Evolutionary conservation across 2,113 vertebrate genomes (phyloP), one percentile per base, ranked within the genome.

Genomic region (Pholis gunnellus): DNA sequence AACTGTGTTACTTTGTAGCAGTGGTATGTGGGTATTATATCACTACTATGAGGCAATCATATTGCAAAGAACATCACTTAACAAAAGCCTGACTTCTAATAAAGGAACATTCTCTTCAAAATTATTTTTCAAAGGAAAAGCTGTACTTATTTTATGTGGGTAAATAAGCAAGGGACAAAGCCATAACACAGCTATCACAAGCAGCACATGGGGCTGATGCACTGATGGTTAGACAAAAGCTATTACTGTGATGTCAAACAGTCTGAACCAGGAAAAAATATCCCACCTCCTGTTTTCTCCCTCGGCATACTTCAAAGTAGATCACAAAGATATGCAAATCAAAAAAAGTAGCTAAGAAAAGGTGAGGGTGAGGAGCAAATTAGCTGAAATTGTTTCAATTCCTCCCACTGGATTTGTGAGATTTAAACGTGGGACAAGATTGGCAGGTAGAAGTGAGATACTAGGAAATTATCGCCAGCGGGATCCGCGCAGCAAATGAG

Each of bases 321-420:
- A 91, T 91, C 87, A 89, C 69, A 86, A 57, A 83, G 87, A 90
- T 57, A 34, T 6, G 57, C 9, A 80, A 85, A 89, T 90, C 75
- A 82, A 78, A 88, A 85, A 88, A 84, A 85, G 82, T 66, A 87
- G 72, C 87, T 75, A 52, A 67, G 70, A 38, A 60, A 83, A 89
- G 82, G 88, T 90, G 91, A 90, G 79, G 87, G 87, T 85, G 74
- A 82, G 84, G 91, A 80, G 67, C 75, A 81, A 92, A 93, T 92
- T 84, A 94, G 82, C 75, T 79, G 80, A 89, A 92, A 92, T 89
- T 80, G 82, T 87, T 91, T 85, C 87, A 78, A 79, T 90, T 68
- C 70, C 80, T 93, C 92, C 87, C 92, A 22, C 44, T 0, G 85
- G 90, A 89, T 81, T 68, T 86, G 75, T 63, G 68, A 71, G 87